Conservation (phyloP, 2,113 vertebrate genomes). For the Pluvianellus socialis region DNA sequence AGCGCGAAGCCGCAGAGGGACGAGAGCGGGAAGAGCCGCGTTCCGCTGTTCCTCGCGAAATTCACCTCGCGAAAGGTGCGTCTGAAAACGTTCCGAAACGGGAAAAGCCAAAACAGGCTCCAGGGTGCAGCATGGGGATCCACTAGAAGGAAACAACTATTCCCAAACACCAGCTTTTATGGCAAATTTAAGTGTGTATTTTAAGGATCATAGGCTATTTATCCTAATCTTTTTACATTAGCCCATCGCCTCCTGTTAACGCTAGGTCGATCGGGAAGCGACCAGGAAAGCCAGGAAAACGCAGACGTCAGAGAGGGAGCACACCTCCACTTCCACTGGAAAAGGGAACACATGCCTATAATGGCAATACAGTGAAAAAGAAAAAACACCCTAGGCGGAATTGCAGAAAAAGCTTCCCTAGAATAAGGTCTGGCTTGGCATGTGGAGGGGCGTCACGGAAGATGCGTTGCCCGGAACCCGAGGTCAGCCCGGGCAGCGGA, state of each 20-base stretch:
- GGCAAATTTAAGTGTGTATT: background rate
- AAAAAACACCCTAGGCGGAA: background rate
- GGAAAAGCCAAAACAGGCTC: background rate
- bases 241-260: background rate
- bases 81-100: background rate
- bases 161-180: no score
- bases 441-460: background rate
- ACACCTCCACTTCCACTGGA: background rate
- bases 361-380: background rate
- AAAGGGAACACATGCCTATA: background rate
- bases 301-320: no score
- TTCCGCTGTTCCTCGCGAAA: background rate
- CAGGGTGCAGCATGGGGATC: background rate
- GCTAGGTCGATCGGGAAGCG: background rate
- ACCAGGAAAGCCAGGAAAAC: background rate
- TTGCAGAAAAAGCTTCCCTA: background rate
- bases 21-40: background rate
- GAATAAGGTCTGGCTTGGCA: background rate
- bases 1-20: no score
- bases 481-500: no score
- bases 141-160: fast-evolving
- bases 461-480: no score
- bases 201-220: background rate
- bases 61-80: no score
- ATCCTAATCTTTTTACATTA: background rate